phyloP scores from a whole-genome alignment of 2,797 vertebrate species.

The Chelonia mydas region DNA sequence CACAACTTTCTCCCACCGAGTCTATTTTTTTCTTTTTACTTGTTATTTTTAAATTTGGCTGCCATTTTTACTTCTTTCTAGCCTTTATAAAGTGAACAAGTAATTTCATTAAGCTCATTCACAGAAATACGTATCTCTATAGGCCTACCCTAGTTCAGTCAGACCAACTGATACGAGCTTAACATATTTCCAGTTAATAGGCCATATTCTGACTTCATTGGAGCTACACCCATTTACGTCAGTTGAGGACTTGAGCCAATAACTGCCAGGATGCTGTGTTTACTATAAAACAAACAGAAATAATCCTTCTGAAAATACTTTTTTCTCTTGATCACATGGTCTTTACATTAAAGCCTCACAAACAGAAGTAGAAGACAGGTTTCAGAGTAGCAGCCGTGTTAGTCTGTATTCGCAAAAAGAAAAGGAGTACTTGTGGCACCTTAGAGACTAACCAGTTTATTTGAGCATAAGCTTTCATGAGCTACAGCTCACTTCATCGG shows the following conservation, averaged over 20 bases:
- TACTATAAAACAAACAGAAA: neutral
- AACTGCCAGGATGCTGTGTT: neutral
- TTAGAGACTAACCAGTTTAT: no score
- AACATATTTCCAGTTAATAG: neutral
- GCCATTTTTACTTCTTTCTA: neutral
- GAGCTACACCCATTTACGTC: neutral
- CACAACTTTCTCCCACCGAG: neutral
- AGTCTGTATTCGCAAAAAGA: no score
- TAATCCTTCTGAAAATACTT: neutral
- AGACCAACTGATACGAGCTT: neutral
- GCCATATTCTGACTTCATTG: neutral
- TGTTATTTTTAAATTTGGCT: neutral
- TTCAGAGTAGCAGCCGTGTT: no score
- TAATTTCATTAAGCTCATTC: neutral
- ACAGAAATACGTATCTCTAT: neutral
- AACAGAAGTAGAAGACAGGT: neutral
- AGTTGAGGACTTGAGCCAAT: neutral
- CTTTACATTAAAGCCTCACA: neutral
- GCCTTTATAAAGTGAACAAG: neutral
- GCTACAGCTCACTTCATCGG: no score
- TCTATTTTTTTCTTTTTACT: neutral
- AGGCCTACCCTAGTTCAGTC: neutral
- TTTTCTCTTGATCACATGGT: neutral
- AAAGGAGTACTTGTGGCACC: no score
- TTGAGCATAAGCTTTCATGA: no score